Evolutionary conservation across 2,888 invertebrate genomes (phyloP).

Genomic region (Aleiodes alternator): DNA sequence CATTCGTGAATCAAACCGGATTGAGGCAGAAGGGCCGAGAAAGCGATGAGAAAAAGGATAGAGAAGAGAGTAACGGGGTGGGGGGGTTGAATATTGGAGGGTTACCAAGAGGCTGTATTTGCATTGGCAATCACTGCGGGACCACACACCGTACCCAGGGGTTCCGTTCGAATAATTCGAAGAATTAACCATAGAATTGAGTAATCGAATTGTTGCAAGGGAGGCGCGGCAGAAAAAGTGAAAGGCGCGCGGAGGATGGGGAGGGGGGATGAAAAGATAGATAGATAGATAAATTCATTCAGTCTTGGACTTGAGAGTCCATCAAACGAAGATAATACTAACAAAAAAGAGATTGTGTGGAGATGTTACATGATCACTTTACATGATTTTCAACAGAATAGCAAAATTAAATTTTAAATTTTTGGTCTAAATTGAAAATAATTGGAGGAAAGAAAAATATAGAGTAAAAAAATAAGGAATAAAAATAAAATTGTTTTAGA

Average conservation of each 20-base stretch:
- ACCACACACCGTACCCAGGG: slow-evolving; percentile 63
- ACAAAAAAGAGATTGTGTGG: no score
- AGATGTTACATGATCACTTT: no score
- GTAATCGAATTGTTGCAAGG: slow-evolving; percentile 37
- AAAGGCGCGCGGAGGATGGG: background rate
- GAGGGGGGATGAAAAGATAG: background rate
- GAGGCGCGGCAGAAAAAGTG: slow-evolving; percentile 7
- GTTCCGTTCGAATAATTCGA: slow-evolving; percentile 56
- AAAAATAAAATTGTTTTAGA: no score
- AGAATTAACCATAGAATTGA: slow-evolving; percentile 50
- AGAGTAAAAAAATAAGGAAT: no score
- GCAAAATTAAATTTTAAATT: no score
- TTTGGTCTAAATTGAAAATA: no score
- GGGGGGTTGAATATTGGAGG: slow-evolving; percentile 50
- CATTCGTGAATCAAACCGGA: slow-evolving; percentile 43
- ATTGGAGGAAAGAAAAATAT: no score
- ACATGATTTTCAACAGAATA: no score
- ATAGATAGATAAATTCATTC: no score
- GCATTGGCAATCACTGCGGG: slow-evolving; percentile 71
- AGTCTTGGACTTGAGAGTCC: no score
- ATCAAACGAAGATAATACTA: no score
- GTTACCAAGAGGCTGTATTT: slow-evolving; percentile 64
- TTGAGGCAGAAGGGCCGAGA: slow-evolving; percentile 51
- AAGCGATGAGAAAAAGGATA: slow-evolving; percentile 48
- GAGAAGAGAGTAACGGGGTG: slow-evolving; percentile 41